Evolutionary conservation across 2,797 vertebrate genomes (phyloP).

Genomic region (Gymnothorax reevesii): DNA sequence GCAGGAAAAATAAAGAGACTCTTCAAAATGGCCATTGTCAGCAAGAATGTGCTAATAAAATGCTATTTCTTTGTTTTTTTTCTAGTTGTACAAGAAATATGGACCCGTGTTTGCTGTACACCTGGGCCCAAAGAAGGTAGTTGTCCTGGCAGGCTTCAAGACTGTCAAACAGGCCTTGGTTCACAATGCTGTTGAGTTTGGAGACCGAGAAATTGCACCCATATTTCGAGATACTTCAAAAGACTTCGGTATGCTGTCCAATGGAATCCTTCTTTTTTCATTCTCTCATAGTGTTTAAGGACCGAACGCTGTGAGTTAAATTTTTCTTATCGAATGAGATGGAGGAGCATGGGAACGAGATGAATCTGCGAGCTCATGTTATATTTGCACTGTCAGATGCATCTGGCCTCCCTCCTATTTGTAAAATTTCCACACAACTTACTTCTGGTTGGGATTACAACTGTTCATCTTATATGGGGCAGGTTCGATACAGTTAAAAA

Average conservation of each 20-base stretch:
- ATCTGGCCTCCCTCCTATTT: too few relatives aligned
- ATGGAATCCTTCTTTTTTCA: neutral
- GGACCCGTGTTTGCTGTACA: constrained; percentile 64
- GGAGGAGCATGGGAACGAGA: too few relatives aligned
- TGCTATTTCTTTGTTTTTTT: neutral
- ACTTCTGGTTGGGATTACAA: too few relatives aligned
- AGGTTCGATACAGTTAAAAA: too few relatives aligned
- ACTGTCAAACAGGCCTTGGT: constrained; percentile 67
- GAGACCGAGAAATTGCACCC: constrained; percentile 51
- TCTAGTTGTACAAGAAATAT: constrained; percentile 65
- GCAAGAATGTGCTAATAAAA: neutral
- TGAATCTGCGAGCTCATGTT: too few relatives aligned
- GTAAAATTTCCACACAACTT: too few relatives aligned
- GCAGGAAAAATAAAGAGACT: neutral
- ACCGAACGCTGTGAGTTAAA: neutral
- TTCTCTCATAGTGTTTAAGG: neutral
- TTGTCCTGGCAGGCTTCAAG: constrained; percentile 68
- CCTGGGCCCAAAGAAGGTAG: constrained; percentile 62
- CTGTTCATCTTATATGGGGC: too few relatives aligned
- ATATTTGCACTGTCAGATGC: too few relatives aligned
- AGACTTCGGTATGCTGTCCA: constrained; percentile 60
- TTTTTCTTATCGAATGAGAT: too few relatives aligned
- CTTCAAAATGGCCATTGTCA: neutral
- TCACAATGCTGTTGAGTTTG: constrained; percentile 64
- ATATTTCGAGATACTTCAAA: constrained; percentile 43